phyloP scores from a whole-genome alignment of 2,113 vertebrate species.

The Onychorhynchus coronatus region DNA sequence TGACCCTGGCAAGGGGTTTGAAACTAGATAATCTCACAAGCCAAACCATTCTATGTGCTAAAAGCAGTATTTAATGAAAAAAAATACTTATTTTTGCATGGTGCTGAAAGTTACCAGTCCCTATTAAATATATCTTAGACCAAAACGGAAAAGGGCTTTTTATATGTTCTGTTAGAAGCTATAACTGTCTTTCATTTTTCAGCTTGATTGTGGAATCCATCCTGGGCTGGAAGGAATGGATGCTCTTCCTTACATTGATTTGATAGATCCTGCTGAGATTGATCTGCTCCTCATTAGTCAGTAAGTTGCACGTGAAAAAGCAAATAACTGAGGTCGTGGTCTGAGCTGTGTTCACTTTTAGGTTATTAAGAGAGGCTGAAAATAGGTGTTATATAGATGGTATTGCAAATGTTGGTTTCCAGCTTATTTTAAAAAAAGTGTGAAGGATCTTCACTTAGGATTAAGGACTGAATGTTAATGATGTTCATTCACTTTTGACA shows the following conservation, averaged over 20 bases:
- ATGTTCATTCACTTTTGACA: neutral
- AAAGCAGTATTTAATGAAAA: neutral
- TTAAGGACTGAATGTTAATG: neutral
- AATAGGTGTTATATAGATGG: neutral
- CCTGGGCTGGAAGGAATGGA: constrained; percentile 98
- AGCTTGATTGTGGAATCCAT: constrained; percentile 98
- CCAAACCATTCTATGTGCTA: neutral
- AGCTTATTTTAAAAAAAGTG: neutral
- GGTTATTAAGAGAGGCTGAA: neutral
- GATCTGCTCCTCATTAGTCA: constrained; percentile 97
- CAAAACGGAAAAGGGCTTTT: neutral
- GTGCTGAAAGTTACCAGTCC: neutral
- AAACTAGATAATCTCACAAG: neutral
- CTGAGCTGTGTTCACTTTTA: neutral
- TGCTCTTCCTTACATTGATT: constrained; percentile 94
- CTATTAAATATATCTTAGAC: neutral
- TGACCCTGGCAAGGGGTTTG: neutral
- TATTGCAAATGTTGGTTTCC: neutral
- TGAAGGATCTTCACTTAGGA: neutral
- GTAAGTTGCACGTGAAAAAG: constrained; percentile 75
- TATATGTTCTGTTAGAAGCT: neutral
- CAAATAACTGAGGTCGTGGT: neutral
- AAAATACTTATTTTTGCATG: neutral
- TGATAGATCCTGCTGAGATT: constrained; percentile 98
- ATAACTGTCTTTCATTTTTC: neutral